These are phyloP conservation scores for Hyaena hyaena DNA, from an alignment of 2,113 vertebrate genomes.

Conservation along the genomic window DNA sequence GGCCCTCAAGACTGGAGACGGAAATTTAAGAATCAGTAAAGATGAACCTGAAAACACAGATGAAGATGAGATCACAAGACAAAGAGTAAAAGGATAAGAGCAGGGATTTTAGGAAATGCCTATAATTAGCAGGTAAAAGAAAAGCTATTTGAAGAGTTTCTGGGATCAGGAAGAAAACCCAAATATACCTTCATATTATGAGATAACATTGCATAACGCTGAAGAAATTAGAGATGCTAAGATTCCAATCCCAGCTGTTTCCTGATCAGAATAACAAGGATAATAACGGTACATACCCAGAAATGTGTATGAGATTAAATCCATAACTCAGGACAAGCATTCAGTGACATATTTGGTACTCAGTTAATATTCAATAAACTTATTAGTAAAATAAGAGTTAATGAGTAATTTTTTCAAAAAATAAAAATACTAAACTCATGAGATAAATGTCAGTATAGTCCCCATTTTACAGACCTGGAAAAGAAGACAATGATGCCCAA, in stretches of 20 bases:
- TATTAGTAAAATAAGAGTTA: not conserved
- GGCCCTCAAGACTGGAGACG: not conserved
- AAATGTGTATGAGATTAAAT: not conserved
- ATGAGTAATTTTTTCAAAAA: not conserved
- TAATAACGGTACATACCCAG: not conserved
- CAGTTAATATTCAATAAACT: not conserved
- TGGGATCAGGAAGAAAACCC: not conserved
- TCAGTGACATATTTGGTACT: not conserved
- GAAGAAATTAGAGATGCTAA: not conserved
- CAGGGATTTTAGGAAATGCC: not conserved
- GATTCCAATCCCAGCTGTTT: fast-evolving
- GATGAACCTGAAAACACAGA: not conserved
- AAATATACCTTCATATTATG: not conserved
- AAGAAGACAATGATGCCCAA: not conserved
- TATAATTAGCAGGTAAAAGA: not conserved
- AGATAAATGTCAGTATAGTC: not conserved
- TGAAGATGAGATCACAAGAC: not conserved
- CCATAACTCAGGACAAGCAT: not conserved
- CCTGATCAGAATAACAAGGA: not conserved
- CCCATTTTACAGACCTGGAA: not conserved
- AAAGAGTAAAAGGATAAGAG: not conserved
- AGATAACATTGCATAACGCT: not conserved
- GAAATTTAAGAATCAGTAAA: not conserved
- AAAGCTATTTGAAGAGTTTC: not conserved
- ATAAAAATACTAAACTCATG: not conserved